Percentiles rank a stretch among this genome's conserved stretches.
Evolutionary conservation across 1,140 invertebrate genomes (phyloP).

Genomic region (Drosophila gunungcola): DNA sequence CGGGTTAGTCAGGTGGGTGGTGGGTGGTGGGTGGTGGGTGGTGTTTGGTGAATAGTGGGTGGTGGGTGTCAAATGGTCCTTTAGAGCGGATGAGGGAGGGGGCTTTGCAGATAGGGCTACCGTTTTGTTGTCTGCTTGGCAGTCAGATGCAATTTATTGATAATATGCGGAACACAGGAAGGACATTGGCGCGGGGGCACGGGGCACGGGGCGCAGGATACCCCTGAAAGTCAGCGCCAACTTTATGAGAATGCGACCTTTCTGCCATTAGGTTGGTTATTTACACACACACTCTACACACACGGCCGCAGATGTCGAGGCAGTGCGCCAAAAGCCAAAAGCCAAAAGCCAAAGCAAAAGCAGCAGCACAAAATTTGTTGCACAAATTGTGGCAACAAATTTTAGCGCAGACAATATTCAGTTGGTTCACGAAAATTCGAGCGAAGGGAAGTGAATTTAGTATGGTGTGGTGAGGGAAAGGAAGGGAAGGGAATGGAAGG

Average conservation of each 20-base stretch:
- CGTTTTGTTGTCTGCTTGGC: slow-evolving; percentile 54
- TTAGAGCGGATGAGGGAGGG: background rate
- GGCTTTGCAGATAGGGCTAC: slow-evolving; percentile 11
- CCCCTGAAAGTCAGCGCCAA: slow-evolving; percentile 53
- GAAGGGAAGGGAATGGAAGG: background rate
- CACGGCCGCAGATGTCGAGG: slow-evolving; percentile 25
- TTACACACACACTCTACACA: slow-evolving; percentile 43
- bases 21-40: slow-evolving; percentile 3
- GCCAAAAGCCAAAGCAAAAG: slow-evolving; percentile 1
- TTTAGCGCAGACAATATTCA: slow-evolving; percentile 54
- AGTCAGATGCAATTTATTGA: slow-evolving; percentile 83
- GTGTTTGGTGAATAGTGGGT: background rate
- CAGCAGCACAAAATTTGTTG: slow-evolving; percentile 49
- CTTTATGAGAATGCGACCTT: slow-evolving; percentile 62
- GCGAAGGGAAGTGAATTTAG: slow-evolving; percentile 3
- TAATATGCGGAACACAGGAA: slow-evolving; percentile 53
- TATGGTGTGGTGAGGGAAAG: background rate
- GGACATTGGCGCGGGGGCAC: background rate
- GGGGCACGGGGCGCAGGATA: background rate
- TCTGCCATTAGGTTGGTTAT: slow-evolving; percentile 57
- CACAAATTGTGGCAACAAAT: slow-evolving; percentile 59
- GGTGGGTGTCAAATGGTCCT: background rate
- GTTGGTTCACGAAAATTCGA: slow-evolving; percentile 18
- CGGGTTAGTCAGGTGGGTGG: slow-evolving; percentile 43
- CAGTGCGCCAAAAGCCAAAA: slow-evolving; percentile 27